Conservation (phyloP, 2,888 invertebrate species). For the Maniola hyperantus region DNA sequence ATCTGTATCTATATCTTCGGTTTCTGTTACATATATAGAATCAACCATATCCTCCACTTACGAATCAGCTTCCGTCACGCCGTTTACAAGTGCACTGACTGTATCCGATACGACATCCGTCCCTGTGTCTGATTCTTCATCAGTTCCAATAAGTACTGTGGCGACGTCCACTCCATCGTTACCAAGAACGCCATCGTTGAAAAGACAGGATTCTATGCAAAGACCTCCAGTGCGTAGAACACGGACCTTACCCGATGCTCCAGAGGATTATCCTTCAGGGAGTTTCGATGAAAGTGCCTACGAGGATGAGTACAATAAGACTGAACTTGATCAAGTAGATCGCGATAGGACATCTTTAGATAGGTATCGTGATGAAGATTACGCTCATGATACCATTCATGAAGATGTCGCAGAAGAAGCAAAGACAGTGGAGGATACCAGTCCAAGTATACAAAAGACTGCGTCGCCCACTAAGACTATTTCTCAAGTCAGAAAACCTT, state of each 20-base stretch:
- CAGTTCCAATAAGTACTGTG: conserved; percentile 63
- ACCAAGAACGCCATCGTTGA: conserved; percentile 72
- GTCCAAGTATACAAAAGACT: conserved; percentile 65
- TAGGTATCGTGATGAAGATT: conserved; percentile 73
- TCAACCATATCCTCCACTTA: conserved; percentile 43
- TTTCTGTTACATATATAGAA: conserved; percentile 26
- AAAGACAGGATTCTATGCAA: conserved; percentile 79
- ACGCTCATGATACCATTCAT: conserved; percentile 66
- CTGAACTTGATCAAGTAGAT: conserved; percentile 77
- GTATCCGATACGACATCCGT: conserved; percentile 67
- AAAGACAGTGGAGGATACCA: conserved; percentile 60
- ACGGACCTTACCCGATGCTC: conserved; percentile 76
- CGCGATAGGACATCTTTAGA: conserved; percentile 71
- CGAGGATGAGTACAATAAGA: conserved; percentile 79
- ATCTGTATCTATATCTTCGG: conserved; percentile 25
- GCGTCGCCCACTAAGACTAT: conserved; percentile 70
- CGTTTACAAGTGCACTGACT: conserved; percentile 62
- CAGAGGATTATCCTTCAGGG: conserved; percentile 68
- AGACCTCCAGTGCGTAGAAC: conserved; percentile 75
- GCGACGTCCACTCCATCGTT: conserved; percentile 65
- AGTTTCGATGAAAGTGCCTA: conserved; percentile 81
- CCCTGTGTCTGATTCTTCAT: conserved; percentile 59
- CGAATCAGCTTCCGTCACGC: conserved; percentile 51
- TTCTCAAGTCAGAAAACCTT: conserved; percentile 68
- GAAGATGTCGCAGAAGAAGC: conserved; percentile 67